Percentiles rank a stretch among this genome's conserved stretches.
Evolutionary conservation across 2,797 vertebrate species (phyloP).

Genomic region (Lepilemur septentrionalis): DNA sequence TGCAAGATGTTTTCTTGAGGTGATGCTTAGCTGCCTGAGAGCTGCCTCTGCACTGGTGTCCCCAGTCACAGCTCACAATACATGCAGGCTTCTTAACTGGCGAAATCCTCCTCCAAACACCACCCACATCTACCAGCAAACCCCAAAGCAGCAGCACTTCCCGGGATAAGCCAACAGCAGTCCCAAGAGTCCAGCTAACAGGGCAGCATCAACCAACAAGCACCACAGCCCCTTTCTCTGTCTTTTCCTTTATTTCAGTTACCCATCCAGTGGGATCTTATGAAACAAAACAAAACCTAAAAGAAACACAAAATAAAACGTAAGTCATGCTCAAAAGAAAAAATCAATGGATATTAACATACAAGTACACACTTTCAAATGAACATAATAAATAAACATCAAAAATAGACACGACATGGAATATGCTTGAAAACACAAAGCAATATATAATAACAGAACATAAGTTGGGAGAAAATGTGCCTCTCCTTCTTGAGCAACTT

Average conservation of each 20-base stretch:
- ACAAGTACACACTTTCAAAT: slow-evolving; percentile 75
- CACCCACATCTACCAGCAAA: slow-evolving; percentile 79
- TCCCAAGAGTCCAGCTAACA: slow-evolving; percentile 83
- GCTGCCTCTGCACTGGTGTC: slow-evolving; percentile 71
- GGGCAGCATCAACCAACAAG: slow-evolving; percentile 81
- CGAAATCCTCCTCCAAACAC: slow-evolving; percentile 69
- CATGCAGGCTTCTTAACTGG: slow-evolving; percentile 53
- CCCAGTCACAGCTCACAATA: slow-evolving; percentile 75
- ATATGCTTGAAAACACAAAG: slow-evolving; percentile 76
- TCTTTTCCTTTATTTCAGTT: slow-evolving; percentile 91
- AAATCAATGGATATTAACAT: slow-evolving; percentile 81
- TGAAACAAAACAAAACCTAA: slow-evolving; percentile 99
- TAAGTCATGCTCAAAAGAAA: slow-evolving; percentile 85
- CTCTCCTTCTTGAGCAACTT: slow-evolving; percentile 33
- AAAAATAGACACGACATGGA: slow-evolving; percentile 75
- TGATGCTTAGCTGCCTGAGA: slow-evolving; percentile 80
- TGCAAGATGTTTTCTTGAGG: slow-evolving; percentile 79
- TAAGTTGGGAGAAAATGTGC: slow-evolving; percentile 49
- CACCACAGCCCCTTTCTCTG: slow-evolving; percentile 86
- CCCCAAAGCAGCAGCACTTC: slow-evolving; percentile 81
- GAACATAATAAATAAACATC: slow-evolving; percentile 78
- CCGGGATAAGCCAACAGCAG: slow-evolving; percentile 80
- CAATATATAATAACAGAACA: slow-evolving; percentile 58
- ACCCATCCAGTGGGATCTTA: slow-evolving; percentile 96
- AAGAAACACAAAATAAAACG: slow-evolving; percentile 92